These are phyloP conservation scores for Amphiprion percula DNA, from an alignment of 2,113 vertebrate species.

Conservation along the genomic window DNA sequence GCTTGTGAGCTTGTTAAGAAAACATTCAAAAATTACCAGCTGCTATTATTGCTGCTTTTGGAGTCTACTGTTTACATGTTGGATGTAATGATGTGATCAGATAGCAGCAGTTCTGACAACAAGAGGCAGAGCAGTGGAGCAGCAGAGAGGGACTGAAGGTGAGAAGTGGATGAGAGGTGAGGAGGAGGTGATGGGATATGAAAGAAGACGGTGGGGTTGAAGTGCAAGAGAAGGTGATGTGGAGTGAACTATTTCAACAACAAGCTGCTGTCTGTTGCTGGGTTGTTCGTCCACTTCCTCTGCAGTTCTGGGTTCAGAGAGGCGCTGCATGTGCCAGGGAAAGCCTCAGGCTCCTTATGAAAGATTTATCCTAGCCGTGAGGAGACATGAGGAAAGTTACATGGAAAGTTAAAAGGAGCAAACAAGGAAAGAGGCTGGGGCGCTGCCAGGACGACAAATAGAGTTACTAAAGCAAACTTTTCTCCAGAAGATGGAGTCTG, in stretches of 20 bases:
- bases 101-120: neutral
- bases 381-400: conserved; percentile 79
- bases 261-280: conserved; percentile 52
- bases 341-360: conserved; percentile 80
- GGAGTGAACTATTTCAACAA: conserved; percentile 55
- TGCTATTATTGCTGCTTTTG: neutral
- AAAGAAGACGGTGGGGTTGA: conserved; percentile 24
- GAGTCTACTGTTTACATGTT: conserved; percentile 6
- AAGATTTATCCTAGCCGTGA: conserved; percentile 81
- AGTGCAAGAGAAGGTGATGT: conserved; percentile 1
- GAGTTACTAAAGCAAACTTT: conserved; percentile 70
- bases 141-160: neutral
- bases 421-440: conserved; percentile 61
- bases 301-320: conserved; percentile 57
- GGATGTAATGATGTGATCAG: conserved; percentile 6
- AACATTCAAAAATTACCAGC: too few species aligned
- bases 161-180: neutral
- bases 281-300: conserved; percentile 64
- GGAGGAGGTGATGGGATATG: neutral
- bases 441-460: conserved; percentile 66
- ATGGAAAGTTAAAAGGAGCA: conserved; percentile 77
- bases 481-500: conserved; percentile 27
- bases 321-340: conserved; percentile 68
- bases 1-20: too few species aligned
- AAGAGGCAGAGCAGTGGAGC: neutral